Conservation (phyloP, 2,797 vertebrate species). For the Bovichtus variegatus region DNA sequence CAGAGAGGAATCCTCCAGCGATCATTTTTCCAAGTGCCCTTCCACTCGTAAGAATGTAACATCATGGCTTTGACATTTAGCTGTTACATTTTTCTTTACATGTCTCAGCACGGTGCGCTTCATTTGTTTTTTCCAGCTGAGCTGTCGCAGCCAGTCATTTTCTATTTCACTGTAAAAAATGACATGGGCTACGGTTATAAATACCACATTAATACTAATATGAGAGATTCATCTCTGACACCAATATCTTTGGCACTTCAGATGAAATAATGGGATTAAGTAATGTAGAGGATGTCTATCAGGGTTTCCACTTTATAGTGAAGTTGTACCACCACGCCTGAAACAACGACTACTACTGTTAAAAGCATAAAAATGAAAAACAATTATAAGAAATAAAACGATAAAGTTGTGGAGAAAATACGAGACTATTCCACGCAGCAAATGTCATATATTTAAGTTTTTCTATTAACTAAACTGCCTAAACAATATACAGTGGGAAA, state of each 20-base stretch:
- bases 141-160: constrained; percentile 1
- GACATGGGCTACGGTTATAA: neutral
- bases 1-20: constrained; percentile 90
- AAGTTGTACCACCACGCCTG: neutral
- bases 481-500: too few relatives aligned
- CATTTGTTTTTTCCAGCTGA: neutral
- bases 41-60: constrained; percentile 87
- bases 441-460: neutral
- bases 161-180: neutral
- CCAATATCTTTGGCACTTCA: neutral
- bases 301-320: neutral
- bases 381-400: neutral
- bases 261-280: neutral
- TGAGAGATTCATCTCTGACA: neutral
- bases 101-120: neutral
- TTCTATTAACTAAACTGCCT: too few relatives aligned
- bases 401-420: neutral
- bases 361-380: neutral
- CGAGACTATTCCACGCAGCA: neutral
- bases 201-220: neutral
- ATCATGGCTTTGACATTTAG: constrained; percentile 18
- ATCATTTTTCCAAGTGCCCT: constrained; percentile 89
- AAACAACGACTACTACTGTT: neutral
- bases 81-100: neutral
- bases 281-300: neutral